phyloP scores from a whole-genome alignment of 2,113 vertebrate genomes.

The Psittacara wagleri region DNA sequence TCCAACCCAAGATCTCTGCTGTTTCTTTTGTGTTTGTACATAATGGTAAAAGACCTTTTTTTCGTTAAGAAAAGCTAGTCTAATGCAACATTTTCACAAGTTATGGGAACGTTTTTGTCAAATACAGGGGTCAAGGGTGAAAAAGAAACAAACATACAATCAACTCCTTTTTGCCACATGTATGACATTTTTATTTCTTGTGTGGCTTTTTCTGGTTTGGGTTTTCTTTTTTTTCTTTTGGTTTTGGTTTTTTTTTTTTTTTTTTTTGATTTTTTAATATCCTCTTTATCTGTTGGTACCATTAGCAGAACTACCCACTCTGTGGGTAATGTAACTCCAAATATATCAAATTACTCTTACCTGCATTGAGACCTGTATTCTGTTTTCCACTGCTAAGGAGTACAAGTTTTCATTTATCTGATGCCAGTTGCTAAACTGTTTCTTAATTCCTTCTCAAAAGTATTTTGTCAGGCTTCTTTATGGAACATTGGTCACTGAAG shows the following conservation, averaged over 20 bases:
- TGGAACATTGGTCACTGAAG: not conserved
- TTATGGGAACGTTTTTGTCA: not conserved
- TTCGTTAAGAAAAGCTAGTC: not conserved
- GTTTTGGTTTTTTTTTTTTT: too few relatives aligned
- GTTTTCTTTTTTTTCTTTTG: too few relatives aligned
- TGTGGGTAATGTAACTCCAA: not conserved
- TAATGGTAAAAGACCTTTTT: not conserved
- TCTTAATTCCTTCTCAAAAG: not conserved
- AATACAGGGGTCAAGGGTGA: not conserved
- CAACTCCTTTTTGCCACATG: not conserved
- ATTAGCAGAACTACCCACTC: not conserved
- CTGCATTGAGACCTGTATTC: not conserved
- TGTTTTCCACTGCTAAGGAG: not conserved
- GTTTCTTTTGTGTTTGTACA: not conserved
- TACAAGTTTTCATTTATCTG: not conserved
- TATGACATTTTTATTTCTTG: not conserved
- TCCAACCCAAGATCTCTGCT: not conserved
- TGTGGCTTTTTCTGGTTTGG: too few relatives aligned
- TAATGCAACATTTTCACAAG: not conserved
- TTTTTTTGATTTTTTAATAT: not conserved
- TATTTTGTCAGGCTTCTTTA: not conserved
- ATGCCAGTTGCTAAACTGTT: not conserved
- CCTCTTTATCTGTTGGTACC: not conserved
- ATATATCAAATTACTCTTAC: not conserved
- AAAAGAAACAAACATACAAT: not conserved